Evolutionary conservation across 2,113 vertebrate species (phyloP).

Genomic region (Tiliqua scincoides): DNA sequence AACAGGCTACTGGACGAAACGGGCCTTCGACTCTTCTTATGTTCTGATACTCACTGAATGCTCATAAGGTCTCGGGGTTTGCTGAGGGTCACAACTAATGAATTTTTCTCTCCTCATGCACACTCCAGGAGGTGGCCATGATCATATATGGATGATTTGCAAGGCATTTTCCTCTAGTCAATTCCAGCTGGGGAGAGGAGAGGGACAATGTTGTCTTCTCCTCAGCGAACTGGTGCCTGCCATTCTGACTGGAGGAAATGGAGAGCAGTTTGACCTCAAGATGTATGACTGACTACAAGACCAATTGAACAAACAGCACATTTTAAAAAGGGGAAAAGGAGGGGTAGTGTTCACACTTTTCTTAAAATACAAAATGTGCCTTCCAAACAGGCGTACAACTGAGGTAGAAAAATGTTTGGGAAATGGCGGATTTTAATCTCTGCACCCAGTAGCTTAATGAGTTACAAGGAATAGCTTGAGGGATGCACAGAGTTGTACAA

Average conservation of each 20-base stretch:
- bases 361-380: not conserved
- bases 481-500: no score
- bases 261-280: not conserved
- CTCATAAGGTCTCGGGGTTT: not conserved
- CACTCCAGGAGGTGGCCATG: not conserved
- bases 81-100: not conserved
- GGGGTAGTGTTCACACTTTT: not conserved
- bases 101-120: not conserved
- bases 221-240: no score
- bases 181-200: not conserved
- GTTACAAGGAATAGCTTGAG: no score
- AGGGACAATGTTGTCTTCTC: not conserved
- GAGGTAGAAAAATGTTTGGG: no score
- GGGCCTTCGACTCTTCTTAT: no score
- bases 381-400: no score
- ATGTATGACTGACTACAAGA: not conserved
- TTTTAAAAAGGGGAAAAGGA: not conserved
- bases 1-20: no score
- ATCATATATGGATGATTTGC: not conserved
- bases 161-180: slow-evolving; percentile 5
- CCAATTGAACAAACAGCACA: not conserved
- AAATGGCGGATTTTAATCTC: no score
- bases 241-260: not conserved
- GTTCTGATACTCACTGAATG: no score
- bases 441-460: no score